Percentiles rank a stretch among this genome's conserved stretches.
Conservation (phyloP, 2,888 invertebrate genomes). For the Tinea pellionella region DNA sequence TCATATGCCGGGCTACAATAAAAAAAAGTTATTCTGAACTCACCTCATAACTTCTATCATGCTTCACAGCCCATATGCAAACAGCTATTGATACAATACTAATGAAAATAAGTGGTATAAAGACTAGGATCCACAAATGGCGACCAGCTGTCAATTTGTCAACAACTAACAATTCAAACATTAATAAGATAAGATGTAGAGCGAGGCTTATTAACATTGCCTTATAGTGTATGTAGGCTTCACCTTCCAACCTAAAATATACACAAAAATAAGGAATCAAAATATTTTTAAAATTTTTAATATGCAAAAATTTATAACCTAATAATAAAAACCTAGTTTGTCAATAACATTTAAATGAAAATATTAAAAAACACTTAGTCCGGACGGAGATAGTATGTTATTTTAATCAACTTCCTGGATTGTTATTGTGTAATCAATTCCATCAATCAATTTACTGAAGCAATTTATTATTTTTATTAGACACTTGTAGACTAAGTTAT, state of each 20-base stretch:
- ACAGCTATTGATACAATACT: conserved; percentile 97
- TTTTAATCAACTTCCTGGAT: too few species aligned
- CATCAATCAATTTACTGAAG: too few species aligned
- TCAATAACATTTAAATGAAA: too few species aligned
- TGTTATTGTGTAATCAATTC: too few species aligned
- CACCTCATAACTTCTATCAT: conserved; percentile 96
- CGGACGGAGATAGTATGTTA: too few species aligned
- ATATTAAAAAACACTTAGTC: too few species aligned
- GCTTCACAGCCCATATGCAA: conserved; percentile 98
- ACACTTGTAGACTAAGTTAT: background rate
- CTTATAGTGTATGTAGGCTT: conserved; percentile 97
- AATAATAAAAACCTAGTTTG: too few species aligned
- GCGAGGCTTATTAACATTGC: conserved; percentile 97
- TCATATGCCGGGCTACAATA: too few species aligned
- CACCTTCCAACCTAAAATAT: conserved; percentile 85
- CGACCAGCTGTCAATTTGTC: conserved; percentile 91
- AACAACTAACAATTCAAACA: conserved; percentile 96
- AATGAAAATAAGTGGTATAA: conserved; percentile 96
- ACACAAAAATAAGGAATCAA: background rate
- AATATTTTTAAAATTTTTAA: too few species aligned
- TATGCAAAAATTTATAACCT: too few species aligned
- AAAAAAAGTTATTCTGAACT: conserved; percentile 20
- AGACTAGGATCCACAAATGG: conserved; percentile 90
- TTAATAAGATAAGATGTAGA: conserved; percentile 91
- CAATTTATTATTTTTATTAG: background rate